Percentiles rank a stretch among this genome's conserved stretches.
Evolutionary conservation across 2,888 invertebrate genomes (phyloP).

Genomic region (Ptilodon capucinus): DNA sequence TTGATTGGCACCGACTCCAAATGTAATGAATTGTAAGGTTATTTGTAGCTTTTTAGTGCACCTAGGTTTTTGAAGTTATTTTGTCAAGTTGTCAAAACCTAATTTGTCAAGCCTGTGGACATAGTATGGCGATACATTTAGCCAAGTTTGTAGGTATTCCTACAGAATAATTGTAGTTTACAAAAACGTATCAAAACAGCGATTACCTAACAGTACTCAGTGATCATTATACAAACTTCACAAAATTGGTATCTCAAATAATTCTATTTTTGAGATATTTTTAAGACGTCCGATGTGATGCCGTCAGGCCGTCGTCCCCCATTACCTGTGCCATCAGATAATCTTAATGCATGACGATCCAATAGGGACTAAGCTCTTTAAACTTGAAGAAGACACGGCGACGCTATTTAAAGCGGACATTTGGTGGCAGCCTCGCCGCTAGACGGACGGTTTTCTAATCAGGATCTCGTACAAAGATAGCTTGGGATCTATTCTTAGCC

Average conservation of each 20-base stretch:
- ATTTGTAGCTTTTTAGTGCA: no score
- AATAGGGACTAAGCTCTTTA: constrained; percentile 23
- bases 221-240: neutral
- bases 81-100: no score
- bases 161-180: no score
- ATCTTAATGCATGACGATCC: constrained; percentile 24
- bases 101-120: no score
- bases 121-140: no score
- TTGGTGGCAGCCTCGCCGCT: constrained; percentile 18
- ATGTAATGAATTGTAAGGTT: no score
- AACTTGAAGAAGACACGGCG: constrained; percentile 15
- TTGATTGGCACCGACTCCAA: no score
- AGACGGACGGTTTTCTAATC: constrained; percentile 18
- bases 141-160: no score
- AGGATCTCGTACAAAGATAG: constrained; percentile 25
- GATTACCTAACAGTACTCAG: no score
- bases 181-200: no score
- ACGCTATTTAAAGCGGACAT: constrained; percentile 22
- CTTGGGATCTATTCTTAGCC: constrained; percentile 22
- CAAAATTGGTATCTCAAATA: neutral
- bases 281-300: constrained; percentile 13
- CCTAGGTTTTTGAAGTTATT: no score
- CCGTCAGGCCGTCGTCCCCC: constrained; percentile 14
- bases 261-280: constrained; percentile 2
- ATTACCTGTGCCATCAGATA: constrained; percentile 16